Conservation (phyloP, 2,888 invertebrate species). For the Sepiola atlantica region DNA sequence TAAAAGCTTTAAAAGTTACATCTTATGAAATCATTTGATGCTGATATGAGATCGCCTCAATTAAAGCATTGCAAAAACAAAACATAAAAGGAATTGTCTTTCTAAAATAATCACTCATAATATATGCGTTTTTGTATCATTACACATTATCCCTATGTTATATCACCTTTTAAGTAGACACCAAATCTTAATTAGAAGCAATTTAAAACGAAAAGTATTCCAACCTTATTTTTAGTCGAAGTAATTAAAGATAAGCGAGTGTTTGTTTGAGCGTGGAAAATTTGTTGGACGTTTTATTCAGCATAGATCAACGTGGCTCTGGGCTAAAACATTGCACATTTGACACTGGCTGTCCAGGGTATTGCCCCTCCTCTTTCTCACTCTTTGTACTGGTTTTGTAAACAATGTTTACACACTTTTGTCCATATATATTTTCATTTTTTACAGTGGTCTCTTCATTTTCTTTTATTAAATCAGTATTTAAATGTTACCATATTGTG, state of each 20-base stretch:
- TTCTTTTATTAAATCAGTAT: background rate
- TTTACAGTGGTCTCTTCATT: background rate
- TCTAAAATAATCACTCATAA: background rate
- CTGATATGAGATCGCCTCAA: background rate
- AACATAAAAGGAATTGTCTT: background rate
- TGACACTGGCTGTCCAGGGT: constrained; percentile 21
- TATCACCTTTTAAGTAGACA: background rate
- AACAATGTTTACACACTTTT: constrained; percentile 10
- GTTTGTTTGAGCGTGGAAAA: background rate
- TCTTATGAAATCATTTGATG: background rate
- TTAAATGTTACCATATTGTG: constrained; percentile 8
- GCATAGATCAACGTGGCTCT: constrained; percentile 32
- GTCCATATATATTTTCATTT: background rate
- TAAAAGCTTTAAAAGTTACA: background rate
- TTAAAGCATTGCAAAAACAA: background rate
- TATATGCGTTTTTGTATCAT: background rate
- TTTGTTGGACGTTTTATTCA: background rate
- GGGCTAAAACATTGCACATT: background rate
- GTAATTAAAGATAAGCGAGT: background rate
- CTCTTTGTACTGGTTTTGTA: background rate
- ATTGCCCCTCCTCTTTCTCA: background rate
- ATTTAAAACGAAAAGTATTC: background rate
- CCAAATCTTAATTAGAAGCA: background rate
- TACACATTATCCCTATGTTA: background rate
- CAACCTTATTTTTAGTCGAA: background rate